Base-by-base conservation (phyloP, 2,888 invertebrate species). In the Ectemnius lituratus region DNA sequence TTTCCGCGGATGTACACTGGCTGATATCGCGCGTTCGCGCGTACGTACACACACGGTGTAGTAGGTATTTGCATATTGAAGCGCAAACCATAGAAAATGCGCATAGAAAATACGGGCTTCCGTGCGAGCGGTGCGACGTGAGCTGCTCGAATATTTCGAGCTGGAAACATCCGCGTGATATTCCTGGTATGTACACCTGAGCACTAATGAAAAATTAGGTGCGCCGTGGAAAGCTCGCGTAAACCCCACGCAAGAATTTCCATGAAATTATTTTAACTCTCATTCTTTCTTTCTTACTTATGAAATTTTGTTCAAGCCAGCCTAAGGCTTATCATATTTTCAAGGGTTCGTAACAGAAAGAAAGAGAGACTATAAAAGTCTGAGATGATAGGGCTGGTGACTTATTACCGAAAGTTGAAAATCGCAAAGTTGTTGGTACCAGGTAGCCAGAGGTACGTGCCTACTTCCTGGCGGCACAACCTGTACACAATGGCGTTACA, bases 351-450 rank as follows among this genome's bases (percentile, higher is more conserved):
- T 8, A 37, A 37, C 1, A 37, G 37, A 37, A 37, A 37, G 37
- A 37, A 37, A 37, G 23, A 23, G 3, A 23, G 23, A 23, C 2
- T 23, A 23, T 23, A 23, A 23, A 2, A 23, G 23, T 23, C 23
- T 14, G 52, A 2, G n/a, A 14, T 14, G 52, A 14, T 16, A 16
- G 52, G 52, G 62, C 27, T 61, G 63, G 49, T 66, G 73, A 76
- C 70, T 79, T 74, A 75, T 76, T 80, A 83, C 62, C 18, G 64
- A 78, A 80, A 77, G 74, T 82, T 84, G 78, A 82, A 80, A 84
- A 84, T 84, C 76, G 64, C 67, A 59, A 73, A 84, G 80, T 82
- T 75, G 73, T 37, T 37, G 37, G 37, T 37, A 52, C 13, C 52
- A 63, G 59, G 62, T 69, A 37, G 8, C 6, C 37, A 11, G 37